Base-by-base conservation (phyloP, 2,888 invertebrate species). In the Noctua janthe region DNA sequence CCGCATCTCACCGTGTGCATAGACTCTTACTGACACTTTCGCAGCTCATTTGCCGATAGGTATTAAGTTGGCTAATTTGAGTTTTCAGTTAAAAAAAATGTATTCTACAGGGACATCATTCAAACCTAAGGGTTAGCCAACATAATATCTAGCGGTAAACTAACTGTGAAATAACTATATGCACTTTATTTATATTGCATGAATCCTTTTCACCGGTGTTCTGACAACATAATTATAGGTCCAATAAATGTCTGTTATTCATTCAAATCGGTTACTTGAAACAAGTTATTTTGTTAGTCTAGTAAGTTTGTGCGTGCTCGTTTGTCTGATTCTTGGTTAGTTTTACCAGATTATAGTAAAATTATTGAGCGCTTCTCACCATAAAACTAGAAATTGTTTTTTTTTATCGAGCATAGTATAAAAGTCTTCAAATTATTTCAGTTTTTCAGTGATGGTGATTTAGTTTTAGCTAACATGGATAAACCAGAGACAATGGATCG, bases 401-500 rank as follows among this genome's bases (percentile, higher is more conserved):
- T 29, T n/a, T n/a, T 59, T 35, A 3, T 59, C 4, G n/a, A 4
- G 6, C 29, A 13, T n/a, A 59, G 2, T 23, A 23, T 4, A 59
- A 15, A 62, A 29, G 13, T 71, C 20, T 71, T 71, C 15, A 43
- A 35, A 49, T 56, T 39, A 35, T 23, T 69, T 15, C 15, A 71
- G 5, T 49, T 47, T 5, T 51, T 23, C 4, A 17, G n/a, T 71
- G 17, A 49, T 29, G 0, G 66, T 51, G 35, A 74, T 67, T 39
- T 54, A 59, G 29, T 47, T 35, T 35, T 29, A n/a, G 15, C 17
- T 47, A 49, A 49, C 47, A 71, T 76, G 67, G 56, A 83, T 72
- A 70, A 66, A 69, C 66, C 64, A n/a, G 69, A 72, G 56, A 83
- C 77, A 80, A 91, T 90, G 90, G 90, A 91, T 77, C 84, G 92